A percentile compares a stretch with the other conserved stretches of the same genome.
These are phyloP conservation scores for Ophiodon elongatus DNA, from an alignment of 2,113 vertebrate species.

Conservation along the genomic window DNA sequence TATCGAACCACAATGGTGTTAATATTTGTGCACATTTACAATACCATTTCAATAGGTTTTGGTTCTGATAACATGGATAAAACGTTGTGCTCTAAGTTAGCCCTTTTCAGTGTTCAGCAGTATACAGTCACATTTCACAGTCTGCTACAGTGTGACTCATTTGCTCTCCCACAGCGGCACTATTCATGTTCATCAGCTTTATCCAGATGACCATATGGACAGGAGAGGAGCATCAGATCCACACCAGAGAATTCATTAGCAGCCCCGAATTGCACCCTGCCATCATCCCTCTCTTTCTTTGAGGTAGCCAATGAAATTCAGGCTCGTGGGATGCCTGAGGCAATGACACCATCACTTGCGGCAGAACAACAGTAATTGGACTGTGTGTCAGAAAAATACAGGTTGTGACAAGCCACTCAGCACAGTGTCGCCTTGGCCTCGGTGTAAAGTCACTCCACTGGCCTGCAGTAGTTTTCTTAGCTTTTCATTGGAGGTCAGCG, in stretches of 20 bases:
- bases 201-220: conserved; percentile 85
- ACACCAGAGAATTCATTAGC: conserved; percentile 87
- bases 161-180: conserved; percentile 65
- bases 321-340: conserved; percentile 50
- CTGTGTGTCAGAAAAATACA: conserved; percentile 56
- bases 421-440: conserved; percentile 22
- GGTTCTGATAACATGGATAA: not conserved
- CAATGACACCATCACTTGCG: conserved; percentile 33
- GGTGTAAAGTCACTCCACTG: conserved; percentile 19
- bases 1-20: not conserved
- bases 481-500: conserved; percentile 13
- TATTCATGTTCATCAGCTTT: conserved; percentile 80
- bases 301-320: conserved; percentile 58
- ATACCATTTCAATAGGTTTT: not conserved
- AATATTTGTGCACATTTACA: not conserved
- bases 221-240: conserved; percentile 83
- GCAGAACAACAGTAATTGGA: conserved; percentile 59
- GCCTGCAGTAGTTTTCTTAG: conserved; percentile 5
- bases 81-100: conserved; percentile 69
- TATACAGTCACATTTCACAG: not conserved
- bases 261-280: conserved; percentile 82
- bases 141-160: conserved; percentile 15
- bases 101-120: not conserved
- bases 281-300: conserved; percentile 82
- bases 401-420: conserved; percentile 48